Evolutionary conservation across 2,113 vertebrate genomes (phyloP).

Genomic region (Bothrops jararaca): DNA sequence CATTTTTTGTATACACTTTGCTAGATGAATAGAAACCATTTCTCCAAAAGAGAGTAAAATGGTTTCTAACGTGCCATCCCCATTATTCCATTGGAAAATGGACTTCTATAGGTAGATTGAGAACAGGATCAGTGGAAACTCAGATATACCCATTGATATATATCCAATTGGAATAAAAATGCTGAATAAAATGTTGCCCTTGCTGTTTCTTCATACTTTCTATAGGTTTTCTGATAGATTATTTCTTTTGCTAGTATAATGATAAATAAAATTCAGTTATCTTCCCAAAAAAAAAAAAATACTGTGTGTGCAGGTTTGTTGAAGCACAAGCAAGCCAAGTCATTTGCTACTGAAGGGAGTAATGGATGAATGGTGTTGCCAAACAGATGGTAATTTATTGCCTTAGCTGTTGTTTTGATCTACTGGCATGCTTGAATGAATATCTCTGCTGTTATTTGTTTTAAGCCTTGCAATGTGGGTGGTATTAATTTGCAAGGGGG

Average conservation of each 20-base stretch:
- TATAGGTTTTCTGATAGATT: no score
- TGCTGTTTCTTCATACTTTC: no score
- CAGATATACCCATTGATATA: no score
- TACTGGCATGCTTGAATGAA: conserved; percentile 24
- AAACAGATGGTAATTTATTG: conserved; percentile 38
- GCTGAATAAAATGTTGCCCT: no score
- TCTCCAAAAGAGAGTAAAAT: not conserved
- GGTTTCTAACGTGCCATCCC: not conserved
- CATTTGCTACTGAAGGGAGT: conserved; percentile 16
- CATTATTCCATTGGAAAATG: not conserved
- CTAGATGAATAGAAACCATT: not conserved
- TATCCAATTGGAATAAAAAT: no score
- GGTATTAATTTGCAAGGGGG: conserved; percentile 1
- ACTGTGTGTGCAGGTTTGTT: not conserved
- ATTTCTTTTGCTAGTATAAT: no score
- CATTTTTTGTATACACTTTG: not conserved
- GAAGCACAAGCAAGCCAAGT: conserved; percentile 12
- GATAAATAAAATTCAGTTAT: no score
- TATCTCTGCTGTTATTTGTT: conserved; percentile 19
- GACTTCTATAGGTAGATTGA: no score
- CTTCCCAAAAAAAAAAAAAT: no score
- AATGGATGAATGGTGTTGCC: conserved; percentile 20
- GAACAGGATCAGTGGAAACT: no score
- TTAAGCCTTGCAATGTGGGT: conserved; percentile 24
- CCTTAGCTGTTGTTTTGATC: conserved; percentile 26